A percentile compares a stretch with the other conserved stretches of the same genome.
Conservation (phyloP, 2,113 vertebrate species). For the Hydrochoerus hydrochaeris region DNA sequence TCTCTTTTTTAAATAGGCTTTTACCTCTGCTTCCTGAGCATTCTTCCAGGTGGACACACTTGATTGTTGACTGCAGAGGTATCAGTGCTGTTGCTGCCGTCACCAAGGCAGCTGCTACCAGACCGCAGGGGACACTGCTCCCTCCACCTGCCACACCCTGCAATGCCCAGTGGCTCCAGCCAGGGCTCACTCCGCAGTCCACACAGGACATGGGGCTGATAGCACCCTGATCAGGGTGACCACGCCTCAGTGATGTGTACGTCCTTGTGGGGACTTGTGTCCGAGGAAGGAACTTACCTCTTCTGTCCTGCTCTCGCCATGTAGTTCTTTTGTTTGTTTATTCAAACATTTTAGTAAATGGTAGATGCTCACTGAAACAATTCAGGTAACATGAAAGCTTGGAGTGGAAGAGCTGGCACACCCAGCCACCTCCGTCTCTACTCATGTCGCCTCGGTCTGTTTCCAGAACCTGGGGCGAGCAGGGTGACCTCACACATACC, state of each 20-base stretch:
- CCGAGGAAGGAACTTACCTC: not conserved
- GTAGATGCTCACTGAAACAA: not conserved
- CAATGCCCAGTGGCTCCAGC: slow-evolving; percentile 13
- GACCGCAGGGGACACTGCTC: not conserved
- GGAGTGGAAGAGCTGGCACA: not conserved
- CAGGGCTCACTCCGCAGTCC: slow-evolving; percentile 20
- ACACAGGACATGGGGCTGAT: not conserved
- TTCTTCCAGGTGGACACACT: slow-evolving; percentile 1
- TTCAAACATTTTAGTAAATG: not conserved
- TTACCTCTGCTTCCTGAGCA: not conserved
- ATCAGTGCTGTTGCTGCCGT: not conserved
- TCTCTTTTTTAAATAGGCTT: not conserved
- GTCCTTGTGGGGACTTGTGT: not conserved
- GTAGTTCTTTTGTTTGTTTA: not conserved
- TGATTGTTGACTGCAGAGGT: not conserved
- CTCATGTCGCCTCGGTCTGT: not conserved
- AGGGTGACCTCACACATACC: not conserved
- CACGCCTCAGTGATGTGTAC: not conserved
- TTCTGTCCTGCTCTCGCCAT: not conserved
- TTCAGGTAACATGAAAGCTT: not conserved
- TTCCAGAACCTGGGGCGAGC: not conserved
- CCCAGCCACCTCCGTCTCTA: not conserved
- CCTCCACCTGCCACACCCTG: not conserved
- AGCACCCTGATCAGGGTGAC: not conserved
- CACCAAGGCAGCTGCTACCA: not conserved